These are phyloP conservation scores for Sorex araneus DNA, from an alignment of 2,113 vertebrate genomes.

Conservation along the genomic window DNA sequence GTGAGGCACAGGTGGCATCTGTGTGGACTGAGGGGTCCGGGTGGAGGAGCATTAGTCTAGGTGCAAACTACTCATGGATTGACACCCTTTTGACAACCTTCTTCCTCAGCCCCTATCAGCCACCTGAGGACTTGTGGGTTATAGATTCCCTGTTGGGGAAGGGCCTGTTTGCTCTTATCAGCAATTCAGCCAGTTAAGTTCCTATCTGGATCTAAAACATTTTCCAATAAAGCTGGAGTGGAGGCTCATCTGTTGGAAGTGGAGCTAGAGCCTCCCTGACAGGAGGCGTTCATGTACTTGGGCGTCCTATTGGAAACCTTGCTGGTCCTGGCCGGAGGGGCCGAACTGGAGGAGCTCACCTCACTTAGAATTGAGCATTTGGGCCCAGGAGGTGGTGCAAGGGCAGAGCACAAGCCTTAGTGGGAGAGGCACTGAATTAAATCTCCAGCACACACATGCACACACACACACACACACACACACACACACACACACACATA, in stretches of 20 bases:
- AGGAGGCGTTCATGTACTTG: neutral
- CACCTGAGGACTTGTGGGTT: neutral
- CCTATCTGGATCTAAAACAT: conserved; percentile 70
- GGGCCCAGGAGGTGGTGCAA: too few species aligned
- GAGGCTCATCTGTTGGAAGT: neutral
- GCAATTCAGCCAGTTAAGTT: conserved; percentile 67
- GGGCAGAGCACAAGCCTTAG: too few species aligned
- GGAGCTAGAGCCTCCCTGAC: neutral
- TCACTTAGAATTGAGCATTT: too few species aligned
- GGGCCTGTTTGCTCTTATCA: conserved; percentile 55
- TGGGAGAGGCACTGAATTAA: too few species aligned
- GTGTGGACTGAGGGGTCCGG: neutral
- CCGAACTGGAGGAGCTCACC: too few species aligned
- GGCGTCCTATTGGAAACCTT: neutral
- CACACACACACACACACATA: too few species aligned
- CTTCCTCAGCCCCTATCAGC: neutral
- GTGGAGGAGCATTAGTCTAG: neutral
- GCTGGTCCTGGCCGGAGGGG: neutral
- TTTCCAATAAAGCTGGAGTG: conserved; percentile 63
- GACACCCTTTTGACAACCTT: neutral
- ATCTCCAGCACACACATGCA: too few species aligned
- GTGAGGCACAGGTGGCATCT: neutral
- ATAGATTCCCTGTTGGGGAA: conserved; percentile 42
- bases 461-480: too few species aligned
- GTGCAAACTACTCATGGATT: neutral